Conservation (phyloP, 2,888 invertebrate species). For the Eulithis testata region DNA sequence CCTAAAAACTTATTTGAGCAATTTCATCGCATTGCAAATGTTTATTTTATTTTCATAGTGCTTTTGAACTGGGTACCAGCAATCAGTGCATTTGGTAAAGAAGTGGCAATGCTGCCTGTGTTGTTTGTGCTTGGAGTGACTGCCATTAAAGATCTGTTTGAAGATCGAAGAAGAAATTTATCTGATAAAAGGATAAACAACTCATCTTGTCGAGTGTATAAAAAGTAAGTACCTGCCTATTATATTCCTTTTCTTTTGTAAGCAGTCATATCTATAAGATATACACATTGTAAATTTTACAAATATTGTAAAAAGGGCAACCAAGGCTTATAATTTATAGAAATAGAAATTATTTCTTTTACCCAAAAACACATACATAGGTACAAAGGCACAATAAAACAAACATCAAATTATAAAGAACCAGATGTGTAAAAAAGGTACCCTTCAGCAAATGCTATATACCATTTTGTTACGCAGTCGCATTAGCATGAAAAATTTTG, state of each 20-base stretch:
- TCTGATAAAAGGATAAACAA: slow-evolving; percentile 98
- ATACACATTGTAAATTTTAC: too few relatives aligned
- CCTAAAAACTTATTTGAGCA: slow-evolving; percentile 98
- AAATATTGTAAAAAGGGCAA: too few relatives aligned
- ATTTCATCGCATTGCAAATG: slow-evolving; percentile 98
- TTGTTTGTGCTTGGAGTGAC: slow-evolving; percentile 97
- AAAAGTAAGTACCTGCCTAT: slow-evolving; percentile 86
- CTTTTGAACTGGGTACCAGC: slow-evolving; percentile 97
- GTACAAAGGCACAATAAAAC: too few relatives aligned
- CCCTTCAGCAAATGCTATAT: too few relatives aligned
- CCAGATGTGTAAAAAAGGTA: too few relatives aligned
- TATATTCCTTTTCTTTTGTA: neutral
- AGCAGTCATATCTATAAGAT: too few relatives aligned
- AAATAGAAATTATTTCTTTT: too few relatives aligned
- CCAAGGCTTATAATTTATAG: too few relatives aligned
- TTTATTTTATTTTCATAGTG: slow-evolving; percentile 98
- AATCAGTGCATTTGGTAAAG: slow-evolving; percentile 97
- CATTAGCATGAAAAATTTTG: too few relatives aligned
- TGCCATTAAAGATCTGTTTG: slow-evolving; percentile 97
- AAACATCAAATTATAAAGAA: too few relatives aligned
- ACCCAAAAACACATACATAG: too few relatives aligned
- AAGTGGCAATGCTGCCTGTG: slow-evolving; percentile 97
- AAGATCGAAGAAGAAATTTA: slow-evolving; percentile 94
- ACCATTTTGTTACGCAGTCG: too few relatives aligned
- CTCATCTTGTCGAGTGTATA: slow-evolving; percentile 95